These are phyloP conservation scores for Scaptomyza reducta DNA, from an alignment of 2,888 invertebrate species.

Conservation along the genomic window DNA sequence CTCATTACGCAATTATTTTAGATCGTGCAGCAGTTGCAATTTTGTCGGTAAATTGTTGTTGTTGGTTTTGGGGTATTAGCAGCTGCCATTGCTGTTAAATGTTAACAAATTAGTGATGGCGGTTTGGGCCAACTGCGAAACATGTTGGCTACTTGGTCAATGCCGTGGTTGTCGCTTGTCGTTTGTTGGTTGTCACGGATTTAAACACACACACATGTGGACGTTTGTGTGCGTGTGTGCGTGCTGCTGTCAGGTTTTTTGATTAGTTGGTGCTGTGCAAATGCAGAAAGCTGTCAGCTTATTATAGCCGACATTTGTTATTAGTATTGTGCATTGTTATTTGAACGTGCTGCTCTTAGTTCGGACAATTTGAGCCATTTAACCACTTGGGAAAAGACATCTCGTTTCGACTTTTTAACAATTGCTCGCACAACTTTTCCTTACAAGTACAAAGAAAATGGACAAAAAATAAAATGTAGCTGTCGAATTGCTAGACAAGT, in stretches of 20 bases:
- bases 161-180: slow-evolving; percentile 67
- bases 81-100: slow-evolving; percentile 66
- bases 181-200: slow-evolving; percentile 53
- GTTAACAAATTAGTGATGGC: slow-evolving; percentile 70
- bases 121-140: slow-evolving; percentile 53
- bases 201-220: slow-evolving; percentile 10
- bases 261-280: slow-evolving; percentile 51
- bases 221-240: slow-evolving; percentile 11
- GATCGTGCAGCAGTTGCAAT: slow-evolving; percentile 19
- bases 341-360: slow-evolving; percentile 10
- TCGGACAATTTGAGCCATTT: slow-evolving; percentile 35
- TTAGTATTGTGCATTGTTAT: slow-evolving; percentile 14
- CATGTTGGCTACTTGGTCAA: slow-evolving; percentile 46
- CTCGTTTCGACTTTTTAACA: slow-evolving; percentile 23
- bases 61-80: slow-evolving; percentile 38
- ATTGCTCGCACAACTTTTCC: slow-evolving; percentile 20
- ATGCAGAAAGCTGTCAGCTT: slow-evolving; percentile 39
- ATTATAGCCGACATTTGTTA: slow-evolving; percentile 35
- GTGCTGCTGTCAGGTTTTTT: slow-evolving; percentile 50
- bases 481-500: slow-evolving; percentile 26
- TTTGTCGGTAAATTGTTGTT: slow-evolving; percentile 18
- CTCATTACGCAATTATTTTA: not conserved
- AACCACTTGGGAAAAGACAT: slow-evolving; percentile 17
- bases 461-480: not conserved
- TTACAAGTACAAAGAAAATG: not conserved